phyloP scores from a whole-genome alignment of 2,113 vertebrate species.

The Mus musculus region GRCm39 chr1:183831501-183832000 shows the following conservation, averaged over 20 bases:
- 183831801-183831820: background rate
- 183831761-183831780: background rate
- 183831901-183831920: slow-evolving; percentile 6
- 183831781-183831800: background rate
- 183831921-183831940: slow-evolving; percentile 8
- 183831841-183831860: background rate
- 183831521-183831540: background rate
- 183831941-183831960: background rate
- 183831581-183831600: background rate
- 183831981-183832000: background rate
- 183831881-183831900: background rate
- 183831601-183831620: background rate
- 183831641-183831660: background rate
- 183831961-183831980: background rate
- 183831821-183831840: background rate
- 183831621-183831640: background rate
- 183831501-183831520: background rate
- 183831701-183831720: background rate
- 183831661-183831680: background rate
- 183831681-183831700: background rate
- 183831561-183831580: background rate
- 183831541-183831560: background rate
- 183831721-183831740: background rate
- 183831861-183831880: background rate
- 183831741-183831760: background rate